Evolutionary conservation across 2,797 vertebrate genomes (phyloP), one percentile per base, ranked within the genome.

Genomic region (Silurus lanzhouensis): DNA sequence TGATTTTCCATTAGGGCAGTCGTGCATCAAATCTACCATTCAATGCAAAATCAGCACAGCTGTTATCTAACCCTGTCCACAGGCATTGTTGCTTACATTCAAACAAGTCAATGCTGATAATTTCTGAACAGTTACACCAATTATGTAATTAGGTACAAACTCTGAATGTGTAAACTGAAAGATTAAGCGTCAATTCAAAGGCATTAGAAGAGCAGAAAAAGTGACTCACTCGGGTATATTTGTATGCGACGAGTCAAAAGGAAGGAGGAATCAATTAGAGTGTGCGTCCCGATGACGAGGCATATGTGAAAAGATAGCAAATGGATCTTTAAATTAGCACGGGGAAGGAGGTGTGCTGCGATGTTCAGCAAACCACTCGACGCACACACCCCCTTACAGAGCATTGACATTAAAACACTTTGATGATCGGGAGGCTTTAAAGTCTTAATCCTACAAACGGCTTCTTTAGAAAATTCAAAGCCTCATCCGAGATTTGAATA

Each of bases 381-480:
- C 91, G 90, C 90, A 83, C 87, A 90, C 91, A 89, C 67, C 89
- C 90, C 92, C 88, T 90, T 81, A 89, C 90, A 84, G 88, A 77
- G 82, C 79, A 88, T 88, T 88, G 87, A 91, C 90, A 89, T 90
- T 77, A 83, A 93, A 91, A 90, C 89, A 89, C 93, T 94, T 94
- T 95, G 93, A 94, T 93, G 93, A 92, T 91, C 76, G 77, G 66
- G 80, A 91, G 90, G 89, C 91, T 93, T 92, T 92, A 93, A 93
- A 91, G 89, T 91, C 92, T 92, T 94, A 95, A 95, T 94, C 94
- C 93, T 87, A 88, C 88, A 90, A 84, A 89, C 88, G 70, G 88
- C 81, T 86, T 75, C 87, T 86, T 85, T 71, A 77, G 80, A 86
- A 68, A 84, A 84, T 85, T 89, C 91, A 91, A 89, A 93, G 92